Evolutionary conservation across 1,140 invertebrate genomes (phyloP).

Genomic region (Oreohelix idahoensis): DNA sequence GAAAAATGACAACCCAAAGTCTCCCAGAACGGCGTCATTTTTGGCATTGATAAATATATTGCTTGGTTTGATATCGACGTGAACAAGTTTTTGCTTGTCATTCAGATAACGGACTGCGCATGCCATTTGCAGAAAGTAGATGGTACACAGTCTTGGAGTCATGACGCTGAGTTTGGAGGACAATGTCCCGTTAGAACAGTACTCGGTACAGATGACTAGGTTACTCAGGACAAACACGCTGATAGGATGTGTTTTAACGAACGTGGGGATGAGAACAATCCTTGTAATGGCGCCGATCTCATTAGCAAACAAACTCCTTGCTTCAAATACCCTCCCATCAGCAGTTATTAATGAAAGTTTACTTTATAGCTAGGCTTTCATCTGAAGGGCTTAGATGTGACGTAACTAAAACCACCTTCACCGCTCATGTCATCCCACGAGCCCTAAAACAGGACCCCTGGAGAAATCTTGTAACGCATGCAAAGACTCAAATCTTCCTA

Average conservation of each 20-base stretch:
- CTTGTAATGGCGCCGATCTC: neutral
- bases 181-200: slow-evolving; percentile 5
- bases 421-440: neutral
- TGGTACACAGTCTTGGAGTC: neutral
- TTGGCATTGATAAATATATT: neutral
- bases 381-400: neutral
- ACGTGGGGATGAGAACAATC: neutral
- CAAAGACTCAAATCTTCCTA: neutral
- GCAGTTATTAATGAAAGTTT: neutral
- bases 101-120: neutral
- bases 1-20: neutral
- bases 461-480: neutral
- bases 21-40: neutral
- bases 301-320: neutral
- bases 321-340: neutral
- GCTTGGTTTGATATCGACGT: neutral
- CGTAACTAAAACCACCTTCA: neutral
- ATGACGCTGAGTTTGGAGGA: neutral
- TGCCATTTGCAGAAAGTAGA: neutral
- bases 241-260: neutral
- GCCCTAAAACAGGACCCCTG: neutral
- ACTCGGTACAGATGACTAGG: slow-evolving; percentile 5
- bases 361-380: neutral
- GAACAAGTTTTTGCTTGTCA: neutral
- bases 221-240: neutral